Evolutionary conservation across 2,113 vertebrate species (phyloP).

Genomic region (Setophaga kirtlandii): DNA sequence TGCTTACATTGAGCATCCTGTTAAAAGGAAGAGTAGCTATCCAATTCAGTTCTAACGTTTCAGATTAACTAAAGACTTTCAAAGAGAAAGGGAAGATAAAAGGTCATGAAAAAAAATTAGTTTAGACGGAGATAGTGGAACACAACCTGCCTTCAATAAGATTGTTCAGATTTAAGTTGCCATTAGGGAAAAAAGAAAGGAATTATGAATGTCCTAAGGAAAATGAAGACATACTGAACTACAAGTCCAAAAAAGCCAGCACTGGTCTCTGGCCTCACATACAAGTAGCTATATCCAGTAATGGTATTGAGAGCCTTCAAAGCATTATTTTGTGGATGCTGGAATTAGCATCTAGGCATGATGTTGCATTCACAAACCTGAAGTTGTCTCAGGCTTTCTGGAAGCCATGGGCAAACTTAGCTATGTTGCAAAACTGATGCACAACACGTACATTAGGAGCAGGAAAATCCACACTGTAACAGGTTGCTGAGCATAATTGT

Average conservation of each 20-base stretch:
- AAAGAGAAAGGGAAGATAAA: neutral
- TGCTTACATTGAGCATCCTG: neutral
- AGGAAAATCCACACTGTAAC: neutral
- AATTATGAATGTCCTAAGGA: neutral
- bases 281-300: neutral
- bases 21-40: neutral
- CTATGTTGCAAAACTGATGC: neutral
- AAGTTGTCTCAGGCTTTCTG: neutral
- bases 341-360: neutral
- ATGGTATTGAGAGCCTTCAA: neutral
- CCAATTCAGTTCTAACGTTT: neutral
- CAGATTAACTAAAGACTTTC: neutral
- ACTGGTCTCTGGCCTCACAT: neutral
- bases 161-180: neutral
- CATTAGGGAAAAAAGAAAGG: neutral
- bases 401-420: neutral
- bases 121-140: neutral
- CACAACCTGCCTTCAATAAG: neutral
- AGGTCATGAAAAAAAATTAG: neutral
- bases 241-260: neutral
- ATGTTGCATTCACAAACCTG: neutral
- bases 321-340: neutral
- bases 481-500: neutral
- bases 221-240: neutral
- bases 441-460: rapidly evolving